phyloP scores from a whole-genome alignment of 23 tunicate genomes.

The Styela plicata region DNA sequence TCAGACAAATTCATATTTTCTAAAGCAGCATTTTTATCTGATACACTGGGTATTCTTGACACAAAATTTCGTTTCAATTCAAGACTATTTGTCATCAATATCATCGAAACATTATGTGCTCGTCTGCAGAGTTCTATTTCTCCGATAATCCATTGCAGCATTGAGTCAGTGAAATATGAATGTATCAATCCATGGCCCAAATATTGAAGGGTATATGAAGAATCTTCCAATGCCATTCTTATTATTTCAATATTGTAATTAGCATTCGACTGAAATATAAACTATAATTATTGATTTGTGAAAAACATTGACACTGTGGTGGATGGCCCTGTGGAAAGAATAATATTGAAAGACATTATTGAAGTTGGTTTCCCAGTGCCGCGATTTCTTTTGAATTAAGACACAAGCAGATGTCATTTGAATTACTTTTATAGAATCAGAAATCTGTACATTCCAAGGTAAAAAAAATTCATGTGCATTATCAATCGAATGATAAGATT shows the following conservation, averaged over 20 bases:
- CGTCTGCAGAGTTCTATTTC: constrained; percentile 29
- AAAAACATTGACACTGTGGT: no score
- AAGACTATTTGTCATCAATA: background rate
- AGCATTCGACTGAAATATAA: no score
- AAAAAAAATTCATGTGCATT: no score
- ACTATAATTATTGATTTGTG: no score
- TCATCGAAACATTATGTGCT: constrained; percentile 1
- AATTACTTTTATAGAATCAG: no score
- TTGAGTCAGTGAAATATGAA: constrained; percentile 34
- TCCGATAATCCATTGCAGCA: constrained; percentile 54
- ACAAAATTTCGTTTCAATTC: constrained; percentile 7
- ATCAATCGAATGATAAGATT: no score
- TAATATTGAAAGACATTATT: no score
- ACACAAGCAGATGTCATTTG: no score
- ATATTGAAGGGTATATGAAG: constrained; percentile 3
- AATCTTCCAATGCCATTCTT: background rate
- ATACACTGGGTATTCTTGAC: constrained; percentile 8
- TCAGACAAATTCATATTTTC: background rate
- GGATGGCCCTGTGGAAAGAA: no score
- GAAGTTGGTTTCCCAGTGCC: no score
- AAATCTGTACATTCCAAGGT: no score
- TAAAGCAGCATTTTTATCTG: constrained; percentile 2
- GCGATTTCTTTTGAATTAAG: no score
- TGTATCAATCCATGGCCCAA: constrained; percentile 15
- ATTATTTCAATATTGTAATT: background rate